Conservation (phyloP, 2,797 vertebrate genomes). For the Garrulus glandarius region DNA sequence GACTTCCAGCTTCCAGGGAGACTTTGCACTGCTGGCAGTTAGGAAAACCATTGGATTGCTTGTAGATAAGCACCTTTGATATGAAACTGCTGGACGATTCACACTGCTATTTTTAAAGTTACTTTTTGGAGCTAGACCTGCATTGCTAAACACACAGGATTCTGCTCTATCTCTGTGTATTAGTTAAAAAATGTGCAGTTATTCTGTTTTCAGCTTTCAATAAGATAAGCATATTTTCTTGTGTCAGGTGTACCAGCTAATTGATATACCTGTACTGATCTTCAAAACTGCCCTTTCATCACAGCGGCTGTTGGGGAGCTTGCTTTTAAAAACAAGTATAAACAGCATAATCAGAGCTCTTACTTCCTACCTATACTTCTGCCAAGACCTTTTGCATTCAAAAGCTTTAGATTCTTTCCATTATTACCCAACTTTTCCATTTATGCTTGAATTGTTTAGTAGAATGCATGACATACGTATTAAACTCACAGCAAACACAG, state of each 20-base stretch:
- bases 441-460: conserved; percentile 19
- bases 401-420: conserved; percentile 9
- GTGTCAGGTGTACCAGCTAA: not conserved
- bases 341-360: not conserved
- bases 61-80: not conserved
- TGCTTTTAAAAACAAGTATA: not conserved
- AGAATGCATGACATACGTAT: conserved; percentile 14
- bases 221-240: not conserved
- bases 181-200: not conserved
- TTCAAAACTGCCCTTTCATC: not conserved
- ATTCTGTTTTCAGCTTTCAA: not conserved
- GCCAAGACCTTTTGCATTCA: not conserved
- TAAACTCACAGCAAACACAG: conserved; percentile 15
- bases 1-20: not conserved
- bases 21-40: not conserved
- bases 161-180: not conserved
- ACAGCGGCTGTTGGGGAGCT: not conserved
- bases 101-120: not conserved
- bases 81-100: not conserved
- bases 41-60: not conserved
- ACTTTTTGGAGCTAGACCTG: not conserved
- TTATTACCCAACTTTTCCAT: conserved; percentile 1
- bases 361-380: not conserved
- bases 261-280: not conserved
- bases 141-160: not conserved